A percentile compares a stretch with the other conserved stretches of the same genome.
Evolutionary conservation across 1,140 invertebrate species (phyloP).

Genomic region (Neodiprion pinetum): DNA sequence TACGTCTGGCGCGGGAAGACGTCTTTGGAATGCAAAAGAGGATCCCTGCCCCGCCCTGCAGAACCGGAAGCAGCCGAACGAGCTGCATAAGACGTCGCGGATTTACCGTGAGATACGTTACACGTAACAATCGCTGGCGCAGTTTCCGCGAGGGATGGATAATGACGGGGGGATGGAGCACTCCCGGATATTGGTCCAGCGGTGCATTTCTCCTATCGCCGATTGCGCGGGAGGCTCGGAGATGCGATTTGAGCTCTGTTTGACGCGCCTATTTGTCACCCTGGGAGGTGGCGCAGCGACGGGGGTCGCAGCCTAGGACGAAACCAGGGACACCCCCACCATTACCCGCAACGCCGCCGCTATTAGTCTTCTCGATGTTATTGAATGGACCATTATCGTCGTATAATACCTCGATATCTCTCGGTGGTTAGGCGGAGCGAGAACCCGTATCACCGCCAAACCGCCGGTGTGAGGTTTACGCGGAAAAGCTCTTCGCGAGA

Average conservation of each 20-base stretch:
- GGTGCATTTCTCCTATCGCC: background rate
- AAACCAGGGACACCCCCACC: constrained; percentile 31
- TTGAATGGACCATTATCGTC: constrained; percentile 44
- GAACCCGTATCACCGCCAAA: background rate
- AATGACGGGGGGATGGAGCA: background rate
- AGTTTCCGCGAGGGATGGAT: background rate
- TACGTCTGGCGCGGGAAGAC: constrained; percentile 20
- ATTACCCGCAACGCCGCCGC: constrained; percentile 44
- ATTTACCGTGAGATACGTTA: background rate
- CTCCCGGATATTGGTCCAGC: background rate
- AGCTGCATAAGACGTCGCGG: no score
- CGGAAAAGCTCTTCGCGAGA: background rate
- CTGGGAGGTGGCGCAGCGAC: constrained; percentile 8
- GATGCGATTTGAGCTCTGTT: constrained; percentile 1
- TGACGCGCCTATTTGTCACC: constrained; percentile 38
- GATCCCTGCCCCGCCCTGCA: background rate
- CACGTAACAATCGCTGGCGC: constrained; percentile 1
- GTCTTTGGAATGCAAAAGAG: no score
- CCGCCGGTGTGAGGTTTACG: background rate
- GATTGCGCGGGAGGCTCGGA: background rate
- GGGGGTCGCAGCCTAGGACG: background rate
- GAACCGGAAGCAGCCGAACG: no score
- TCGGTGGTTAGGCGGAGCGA: constrained; percentile 16
- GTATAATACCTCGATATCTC: constrained; percentile 48
- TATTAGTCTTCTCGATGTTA: constrained; percentile 46